A percentile compares a stretch with the other conserved stretches of the same genome.
Evolutionary conservation across 2,888 invertebrate genomes (phyloP).

Genomic region (Ctenicera cuprea): DNA sequence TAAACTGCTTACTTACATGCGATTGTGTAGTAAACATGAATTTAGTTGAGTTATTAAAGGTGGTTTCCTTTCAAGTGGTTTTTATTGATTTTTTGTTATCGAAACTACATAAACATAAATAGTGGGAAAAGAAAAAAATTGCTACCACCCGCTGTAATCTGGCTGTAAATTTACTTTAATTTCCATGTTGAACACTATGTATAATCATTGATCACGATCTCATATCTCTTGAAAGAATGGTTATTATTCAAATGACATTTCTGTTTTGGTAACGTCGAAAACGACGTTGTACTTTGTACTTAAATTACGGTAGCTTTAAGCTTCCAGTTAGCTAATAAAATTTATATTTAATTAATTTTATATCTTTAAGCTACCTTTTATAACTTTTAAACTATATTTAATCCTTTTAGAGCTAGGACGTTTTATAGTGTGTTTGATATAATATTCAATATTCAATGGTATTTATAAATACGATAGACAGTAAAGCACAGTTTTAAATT

Average conservation of each 20-base stretch:
- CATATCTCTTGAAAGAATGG: constrained; percentile 35
- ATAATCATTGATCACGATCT: constrained; percentile 47
- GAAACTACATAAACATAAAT: constrained; percentile 62
- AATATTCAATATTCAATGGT: too few species aligned
- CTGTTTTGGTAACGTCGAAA: not conserved
- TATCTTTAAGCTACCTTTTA: too few species aligned
- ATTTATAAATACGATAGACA: not conserved
- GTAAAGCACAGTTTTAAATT: constrained; percentile 32
- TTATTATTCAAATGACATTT: constrained; percentile 4
- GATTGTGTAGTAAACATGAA: constrained; percentile 68
- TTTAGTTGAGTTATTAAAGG: constrained; percentile 65
- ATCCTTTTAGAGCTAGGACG: too few species aligned
- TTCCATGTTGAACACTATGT: constrained; percentile 51
- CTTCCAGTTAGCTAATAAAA: not conserved
- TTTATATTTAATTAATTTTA: constrained; percentile 5
- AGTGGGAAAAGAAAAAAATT: constrained; percentile 55
- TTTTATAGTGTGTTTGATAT: too few species aligned
- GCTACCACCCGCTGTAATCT: constrained; percentile 52
- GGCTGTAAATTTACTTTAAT: constrained; percentile 54
- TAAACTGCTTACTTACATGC: constrained; percentile 67
- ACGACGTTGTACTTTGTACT: not conserved
- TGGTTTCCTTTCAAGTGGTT: constrained; percentile 61
- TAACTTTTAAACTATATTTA: too few species aligned
- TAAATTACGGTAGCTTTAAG: not conserved
- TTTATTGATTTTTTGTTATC: constrained; percentile 63